Conservation (phyloP, 2,797 vertebrate species). For the Galagoides demidoff region DNA sequence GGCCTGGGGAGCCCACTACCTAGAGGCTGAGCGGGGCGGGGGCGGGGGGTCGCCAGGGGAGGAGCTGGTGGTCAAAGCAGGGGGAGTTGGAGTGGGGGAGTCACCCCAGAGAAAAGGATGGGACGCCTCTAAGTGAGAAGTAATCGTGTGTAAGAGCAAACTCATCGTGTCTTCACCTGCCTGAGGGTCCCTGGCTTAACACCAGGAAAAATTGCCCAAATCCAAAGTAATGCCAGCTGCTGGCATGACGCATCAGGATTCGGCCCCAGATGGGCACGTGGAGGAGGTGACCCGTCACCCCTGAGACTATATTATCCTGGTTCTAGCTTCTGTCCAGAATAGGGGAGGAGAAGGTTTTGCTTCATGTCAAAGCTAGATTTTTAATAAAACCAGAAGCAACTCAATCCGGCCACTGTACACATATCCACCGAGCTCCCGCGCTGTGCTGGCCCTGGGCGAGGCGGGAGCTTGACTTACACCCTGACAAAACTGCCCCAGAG, state of each 20-base stretch:
- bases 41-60: not conserved
- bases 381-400: not conserved
- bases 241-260: no score
- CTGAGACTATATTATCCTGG: not conserved
- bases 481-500: rapidly evolving
- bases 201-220: not conserved
- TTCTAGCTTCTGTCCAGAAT: not conserved
- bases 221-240: not conserved
- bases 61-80: not conserved
- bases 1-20: not conserved
- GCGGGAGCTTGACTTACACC: no score
- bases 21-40: not conserved
- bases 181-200: not conserved
- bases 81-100: not conserved
- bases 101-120: not conserved
- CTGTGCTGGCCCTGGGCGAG: rapidly evolving
- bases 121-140: not conserved
- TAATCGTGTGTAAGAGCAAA: not conserved
- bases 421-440: rapidly evolving
- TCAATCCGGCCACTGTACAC: not conserved
- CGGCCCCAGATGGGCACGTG: not conserved
- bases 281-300: not conserved
- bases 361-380: not conserved
- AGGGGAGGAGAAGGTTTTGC: not conserved
- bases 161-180: not conserved